phyloP scores from a whole-genome alignment of 2,797 vertebrate species.

The Petrocephalus sullivani region DNA sequence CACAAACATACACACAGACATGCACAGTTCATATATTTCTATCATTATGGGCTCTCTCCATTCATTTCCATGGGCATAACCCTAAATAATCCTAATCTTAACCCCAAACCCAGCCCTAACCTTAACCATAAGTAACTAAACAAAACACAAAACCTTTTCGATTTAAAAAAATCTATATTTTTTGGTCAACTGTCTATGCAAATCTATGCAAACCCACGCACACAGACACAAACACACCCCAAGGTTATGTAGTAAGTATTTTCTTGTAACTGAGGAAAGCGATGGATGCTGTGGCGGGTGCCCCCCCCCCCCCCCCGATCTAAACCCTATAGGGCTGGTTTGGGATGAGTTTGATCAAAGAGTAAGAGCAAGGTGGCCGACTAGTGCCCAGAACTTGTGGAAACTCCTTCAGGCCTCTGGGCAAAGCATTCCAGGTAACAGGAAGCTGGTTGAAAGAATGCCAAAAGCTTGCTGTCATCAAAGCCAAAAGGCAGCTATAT shows the following conservation, averaged over 20 bases:
- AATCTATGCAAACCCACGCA: too few species aligned
- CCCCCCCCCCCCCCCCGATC: not conserved
- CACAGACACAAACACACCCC: not conserved
- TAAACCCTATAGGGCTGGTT: not conserved
- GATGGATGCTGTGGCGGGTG: not conserved
- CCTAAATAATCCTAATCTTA: not conserved
- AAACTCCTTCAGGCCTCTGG: not conserved
- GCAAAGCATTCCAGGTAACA: not conserved
- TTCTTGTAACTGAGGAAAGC: not conserved
- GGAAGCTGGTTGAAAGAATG: not conserved
- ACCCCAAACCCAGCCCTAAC: not conserved
- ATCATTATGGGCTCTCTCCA: not conserved
- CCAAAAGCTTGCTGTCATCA: not conserved
- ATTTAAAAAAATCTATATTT: not conserved
- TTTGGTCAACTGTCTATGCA: not conserved
- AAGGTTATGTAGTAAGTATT: not conserved
- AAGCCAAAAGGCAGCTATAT: not conserved
- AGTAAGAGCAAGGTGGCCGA: not conserved
- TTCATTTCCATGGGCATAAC: too few species aligned
- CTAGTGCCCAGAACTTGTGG: not conserved
- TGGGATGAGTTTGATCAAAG: not conserved
- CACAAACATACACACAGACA: too few species aligned
- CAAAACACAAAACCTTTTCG: not conserved
- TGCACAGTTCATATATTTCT: not conserved
- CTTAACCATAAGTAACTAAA: not conserved